These are phyloP conservation scores for Triplophysa tibetana DNA, from an alignment of 2,113 vertebrate genomes.

Conservation along the genomic window DNA sequence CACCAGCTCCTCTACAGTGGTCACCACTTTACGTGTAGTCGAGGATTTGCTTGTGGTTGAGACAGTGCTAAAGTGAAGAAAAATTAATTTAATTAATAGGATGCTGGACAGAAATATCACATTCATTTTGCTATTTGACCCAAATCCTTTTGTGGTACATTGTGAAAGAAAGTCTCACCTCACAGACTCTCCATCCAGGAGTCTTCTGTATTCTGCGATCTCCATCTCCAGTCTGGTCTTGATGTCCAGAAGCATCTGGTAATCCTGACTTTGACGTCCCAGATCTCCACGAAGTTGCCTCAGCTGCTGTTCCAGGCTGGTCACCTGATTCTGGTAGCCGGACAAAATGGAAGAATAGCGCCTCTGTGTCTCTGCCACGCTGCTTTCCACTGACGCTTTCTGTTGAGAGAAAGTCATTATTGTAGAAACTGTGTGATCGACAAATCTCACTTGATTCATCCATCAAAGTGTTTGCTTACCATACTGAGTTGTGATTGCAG, in stretches of 20 bases:
- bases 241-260: constrained; percentile 78
- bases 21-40: constrained; percentile 51
- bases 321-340: constrained; percentile 78
- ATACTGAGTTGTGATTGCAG: constrained; percentile 79
- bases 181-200: constrained; percentile 76
- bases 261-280: constrained; percentile 79
- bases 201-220: constrained; percentile 81
- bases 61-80: neutral
- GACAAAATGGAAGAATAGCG: constrained; percentile 72
- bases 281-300: constrained; percentile 68
- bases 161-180: constrained; percentile 28
- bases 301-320: constrained; percentile 75
- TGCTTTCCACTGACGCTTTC: constrained; percentile 83
- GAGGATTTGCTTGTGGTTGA: neutral
- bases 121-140: too few relatives aligned
- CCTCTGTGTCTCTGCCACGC: constrained; percentile 76
- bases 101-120: too few relatives aligned
- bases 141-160: neutral
- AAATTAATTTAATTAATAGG: too few relatives aligned
- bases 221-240: constrained; percentile 84
- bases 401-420: constrained; percentile 51
- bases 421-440: neutral
- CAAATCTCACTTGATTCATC: neutral
- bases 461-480: constrained; percentile 66
- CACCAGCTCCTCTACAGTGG: constrained; percentile 60